phyloP scores from a whole-genome alignment of 2,113 vertebrate genomes.

The Lepisosteus oculatus region DNA sequence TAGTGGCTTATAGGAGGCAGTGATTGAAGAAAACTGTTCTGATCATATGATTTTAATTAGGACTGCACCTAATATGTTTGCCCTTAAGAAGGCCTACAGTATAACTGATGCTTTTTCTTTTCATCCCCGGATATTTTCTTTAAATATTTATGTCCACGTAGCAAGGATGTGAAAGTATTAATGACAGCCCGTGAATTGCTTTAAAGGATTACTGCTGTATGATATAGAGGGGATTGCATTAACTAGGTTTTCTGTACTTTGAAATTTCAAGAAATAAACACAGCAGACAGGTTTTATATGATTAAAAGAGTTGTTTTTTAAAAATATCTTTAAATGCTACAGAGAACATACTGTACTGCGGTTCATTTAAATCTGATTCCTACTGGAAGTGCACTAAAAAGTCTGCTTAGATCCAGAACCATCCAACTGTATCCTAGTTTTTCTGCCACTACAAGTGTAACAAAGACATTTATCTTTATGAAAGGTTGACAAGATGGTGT shows the following conservation, averaged over 20 bases:
- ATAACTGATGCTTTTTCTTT: not conserved
- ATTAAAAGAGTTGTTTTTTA: not conserved
- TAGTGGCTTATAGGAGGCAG: too few species aligned
- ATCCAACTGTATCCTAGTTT: too few species aligned
- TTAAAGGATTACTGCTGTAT: not conserved
- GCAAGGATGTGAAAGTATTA: constrained; percentile 1
- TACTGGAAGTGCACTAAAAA: too few species aligned
- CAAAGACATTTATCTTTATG: not conserved
- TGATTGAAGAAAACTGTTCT: too few species aligned
- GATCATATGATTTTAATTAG: not conserved
- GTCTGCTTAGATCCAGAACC: too few species aligned
- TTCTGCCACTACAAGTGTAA: not conserved
- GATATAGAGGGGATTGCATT: not conserved
- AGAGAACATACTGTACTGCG: too few species aligned
- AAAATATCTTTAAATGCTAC: too few species aligned
- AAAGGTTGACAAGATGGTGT: not conserved
- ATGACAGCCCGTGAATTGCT: not conserved
- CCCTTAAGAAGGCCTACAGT: too few species aligned
- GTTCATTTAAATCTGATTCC: too few species aligned
- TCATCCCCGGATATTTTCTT: not conserved
- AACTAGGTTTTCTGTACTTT: not conserved
- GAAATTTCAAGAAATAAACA: not conserved
- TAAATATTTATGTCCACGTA: not conserved
- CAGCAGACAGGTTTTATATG: not conserved
- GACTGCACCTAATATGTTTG: not conserved